Evolutionary conservation across 2,888 invertebrate species (phyloP).

Genomic region (Melanophora roralis): DNA sequence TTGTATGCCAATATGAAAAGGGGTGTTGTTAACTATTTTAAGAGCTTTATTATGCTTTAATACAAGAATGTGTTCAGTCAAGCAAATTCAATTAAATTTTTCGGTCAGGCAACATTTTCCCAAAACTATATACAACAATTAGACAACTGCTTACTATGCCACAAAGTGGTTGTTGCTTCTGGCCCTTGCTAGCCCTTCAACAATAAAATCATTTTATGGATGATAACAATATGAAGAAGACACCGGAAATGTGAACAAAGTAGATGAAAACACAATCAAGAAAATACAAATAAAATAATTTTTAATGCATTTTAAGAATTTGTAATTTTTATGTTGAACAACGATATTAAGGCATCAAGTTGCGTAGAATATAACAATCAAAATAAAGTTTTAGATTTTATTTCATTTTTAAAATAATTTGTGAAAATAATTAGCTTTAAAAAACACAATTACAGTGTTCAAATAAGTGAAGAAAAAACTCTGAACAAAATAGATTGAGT

Average conservation of each 20-base stretch:
- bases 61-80: slow-evolving; percentile 38
- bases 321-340: slow-evolving; percentile 30
- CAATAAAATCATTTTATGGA: background rate
- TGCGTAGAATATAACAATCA: too few species aligned
- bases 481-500: background rate
- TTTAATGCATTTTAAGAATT: slow-evolving; percentile 31
- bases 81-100: slow-evolving; percentile 72
- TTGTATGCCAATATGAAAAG: background rate
- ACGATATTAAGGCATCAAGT: background rate
- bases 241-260: background rate
- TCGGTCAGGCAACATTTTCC: slow-evolving; percentile 71
- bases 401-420: too few species aligned
- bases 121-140: slow-evolving; percentile 75
- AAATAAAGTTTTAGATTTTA: too few species aligned
- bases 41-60: background rate
- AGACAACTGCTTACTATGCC: slow-evolving; percentile 67
- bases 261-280: background rate
- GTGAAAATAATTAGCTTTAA: too few species aligned
- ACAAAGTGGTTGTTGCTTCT: slow-evolving; percentile 44
- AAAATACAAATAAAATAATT: slow-evolving; percentile 15
- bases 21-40: background rate
- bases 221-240: slow-evolving; percentile 27
- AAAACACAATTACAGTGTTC: background rate
- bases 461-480: background rate
- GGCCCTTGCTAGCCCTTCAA: background rate